phyloP scores from a whole-genome alignment of 2,797 vertebrate genomes.

The Gambelia wislizenii region DNA sequence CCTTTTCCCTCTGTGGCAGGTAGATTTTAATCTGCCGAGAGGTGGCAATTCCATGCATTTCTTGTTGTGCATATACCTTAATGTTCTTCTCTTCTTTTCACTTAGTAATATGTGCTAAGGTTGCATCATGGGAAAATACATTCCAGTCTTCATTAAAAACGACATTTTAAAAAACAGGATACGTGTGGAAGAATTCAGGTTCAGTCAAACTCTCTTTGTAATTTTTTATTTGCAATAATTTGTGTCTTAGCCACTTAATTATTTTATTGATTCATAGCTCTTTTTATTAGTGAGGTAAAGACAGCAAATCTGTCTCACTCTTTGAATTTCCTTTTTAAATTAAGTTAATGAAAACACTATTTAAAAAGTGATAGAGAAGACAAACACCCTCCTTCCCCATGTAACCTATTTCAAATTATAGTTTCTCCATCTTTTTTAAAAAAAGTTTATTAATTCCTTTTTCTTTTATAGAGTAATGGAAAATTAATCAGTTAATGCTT shows the following conservation, averaged over 20 bases:
- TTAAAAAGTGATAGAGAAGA: neutral
- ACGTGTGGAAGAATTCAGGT: neutral
- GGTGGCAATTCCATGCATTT: neutral
- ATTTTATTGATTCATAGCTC: constrained; percentile 2
- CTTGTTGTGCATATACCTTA: neutral
- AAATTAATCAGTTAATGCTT: no score
- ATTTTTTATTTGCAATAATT: neutral
- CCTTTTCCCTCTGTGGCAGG: neutral
- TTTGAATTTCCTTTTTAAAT: neutral
- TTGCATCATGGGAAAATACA: neutral
- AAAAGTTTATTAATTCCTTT: neutral
- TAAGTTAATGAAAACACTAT: neutral
- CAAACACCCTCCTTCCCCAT: neutral
- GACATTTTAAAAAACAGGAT: neutral
- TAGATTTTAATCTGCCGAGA: neutral
- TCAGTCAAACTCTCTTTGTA: neutral
- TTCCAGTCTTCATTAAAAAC: neutral
- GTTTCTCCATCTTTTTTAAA: neutral
- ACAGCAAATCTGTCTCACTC: neutral
- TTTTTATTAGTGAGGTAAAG: neutral
- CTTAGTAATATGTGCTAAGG: neutral
- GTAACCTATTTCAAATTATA: neutral
- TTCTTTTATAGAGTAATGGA: no score
- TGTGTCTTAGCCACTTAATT: neutral
- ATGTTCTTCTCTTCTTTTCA: neutral